Percentiles rank a stretch among this genome's conserved stretches.
phyloP scores from a whole-genome alignment of 2,797 vertebrate species.

The Acanthopagrus latus region DNA sequence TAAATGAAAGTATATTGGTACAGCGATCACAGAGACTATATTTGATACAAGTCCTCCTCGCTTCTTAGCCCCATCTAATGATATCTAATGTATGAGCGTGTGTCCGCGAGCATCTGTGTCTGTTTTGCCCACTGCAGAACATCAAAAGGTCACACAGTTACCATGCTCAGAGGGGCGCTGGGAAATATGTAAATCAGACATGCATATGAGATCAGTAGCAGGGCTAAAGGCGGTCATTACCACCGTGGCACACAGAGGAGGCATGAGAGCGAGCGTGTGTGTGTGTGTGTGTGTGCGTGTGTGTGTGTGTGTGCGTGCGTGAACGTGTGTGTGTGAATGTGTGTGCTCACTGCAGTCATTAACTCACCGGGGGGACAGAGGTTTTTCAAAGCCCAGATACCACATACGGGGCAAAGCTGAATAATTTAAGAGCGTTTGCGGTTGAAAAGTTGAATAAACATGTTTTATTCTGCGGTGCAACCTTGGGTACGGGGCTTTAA shows the following conservation, averaged over 20 bases:
- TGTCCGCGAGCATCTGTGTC: constrained; percentile 62
- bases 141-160: constrained; percentile 81
- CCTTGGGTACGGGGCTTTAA: constrained; percentile 33
- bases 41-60: constrained; percentile 37
- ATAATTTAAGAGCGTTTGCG: constrained; percentile 74
- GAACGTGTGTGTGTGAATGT: background rate
- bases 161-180: constrained; percentile 72
- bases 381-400: constrained; percentile 75
- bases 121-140: constrained; percentile 66
- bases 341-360: constrained; percentile 69
- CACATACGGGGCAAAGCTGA: constrained; percentile 73
- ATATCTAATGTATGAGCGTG: constrained; percentile 57
- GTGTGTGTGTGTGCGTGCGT: background rate
- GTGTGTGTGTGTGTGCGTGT: constrained; percentile 18
- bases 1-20: constrained; percentile 27
- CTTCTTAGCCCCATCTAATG: constrained; percentile 56
- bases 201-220: constrained; percentile 78
- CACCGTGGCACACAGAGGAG: constrained; percentile 65
- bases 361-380: constrained; percentile 69
- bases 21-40: constrained; percentile 33
- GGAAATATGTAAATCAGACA: constrained; percentile 80
- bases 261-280: constrained; percentile 19
- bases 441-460: constrained; percentile 77
- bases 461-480: constrained; percentile 55
- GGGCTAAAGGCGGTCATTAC: constrained; percentile 81